Percentiles rank a stretch among this genome's conserved stretches.
Conservation (phyloP, 2,888 invertebrate genomes). For the Lydus trimaculatus region DNA sequence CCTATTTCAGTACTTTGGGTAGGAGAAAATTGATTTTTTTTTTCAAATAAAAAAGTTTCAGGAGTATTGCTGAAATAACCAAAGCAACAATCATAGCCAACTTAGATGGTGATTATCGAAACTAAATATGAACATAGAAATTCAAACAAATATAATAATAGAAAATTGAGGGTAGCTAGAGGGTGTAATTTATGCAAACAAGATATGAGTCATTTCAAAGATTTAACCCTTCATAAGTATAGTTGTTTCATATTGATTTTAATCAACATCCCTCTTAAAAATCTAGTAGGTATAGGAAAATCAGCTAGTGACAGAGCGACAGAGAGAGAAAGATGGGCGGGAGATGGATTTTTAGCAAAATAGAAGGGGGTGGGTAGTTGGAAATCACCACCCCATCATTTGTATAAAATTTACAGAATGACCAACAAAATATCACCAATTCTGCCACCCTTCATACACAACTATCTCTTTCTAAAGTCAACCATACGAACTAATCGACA, state of each 20-base stretch:
- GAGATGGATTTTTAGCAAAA: background rate
- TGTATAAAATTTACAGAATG: background rate
- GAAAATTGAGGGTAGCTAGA: background rate
- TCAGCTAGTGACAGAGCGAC: background rate
- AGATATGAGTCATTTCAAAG: background rate
- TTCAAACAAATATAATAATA: background rate
- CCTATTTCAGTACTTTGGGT: too few species aligned
- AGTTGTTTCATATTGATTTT: conserved; percentile 1
- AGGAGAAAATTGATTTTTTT: background rate
- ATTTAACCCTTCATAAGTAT: background rate
- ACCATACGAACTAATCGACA: background rate
- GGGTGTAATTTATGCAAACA: conserved; percentile 4
- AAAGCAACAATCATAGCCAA: background rate
- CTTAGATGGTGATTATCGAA: background rate
- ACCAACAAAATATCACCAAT: background rate
- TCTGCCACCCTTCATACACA: background rate
- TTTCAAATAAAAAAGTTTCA: background rate
- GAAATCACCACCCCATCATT: background rate
- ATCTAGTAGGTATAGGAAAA: background rate
- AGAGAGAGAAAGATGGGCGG: background rate
- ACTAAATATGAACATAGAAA: background rate
- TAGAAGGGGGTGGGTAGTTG: background rate
- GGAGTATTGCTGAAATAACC: too few species aligned
- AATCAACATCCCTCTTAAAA: background rate
- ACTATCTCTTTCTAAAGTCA: background rate